Evolutionary conservation across 2,888 invertebrate genomes (phyloP).

Genomic region (Poecilobothrus nobilitatus): DNA sequence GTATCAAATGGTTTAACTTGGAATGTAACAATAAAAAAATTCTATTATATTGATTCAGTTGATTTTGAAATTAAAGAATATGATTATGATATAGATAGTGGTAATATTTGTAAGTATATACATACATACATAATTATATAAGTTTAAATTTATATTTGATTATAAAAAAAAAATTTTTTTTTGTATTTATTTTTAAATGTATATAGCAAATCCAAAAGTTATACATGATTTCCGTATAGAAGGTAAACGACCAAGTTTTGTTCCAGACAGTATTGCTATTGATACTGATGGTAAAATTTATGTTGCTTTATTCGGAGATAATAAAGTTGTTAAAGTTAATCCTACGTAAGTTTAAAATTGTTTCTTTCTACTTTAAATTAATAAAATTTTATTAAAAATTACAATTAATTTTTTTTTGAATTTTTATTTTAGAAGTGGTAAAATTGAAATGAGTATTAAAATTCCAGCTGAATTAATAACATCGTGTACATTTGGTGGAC

Average conservation of each 20-base stretch:
- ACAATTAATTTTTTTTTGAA: neutral
- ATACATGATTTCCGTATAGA: slow-evolving; percentile 51
- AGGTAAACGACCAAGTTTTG: slow-evolving; percentile 34
- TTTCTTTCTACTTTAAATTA: no score
- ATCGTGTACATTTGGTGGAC: slow-evolving; percentile 65
- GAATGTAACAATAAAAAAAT: slow-evolving; percentile 55
- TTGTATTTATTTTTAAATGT: slow-evolving; percentile 8
- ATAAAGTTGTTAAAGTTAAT: slow-evolving; percentile 46
- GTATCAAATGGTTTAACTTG: slow-evolving; percentile 75
- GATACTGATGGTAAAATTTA: slow-evolving; percentile 70
- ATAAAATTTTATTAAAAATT: neutral
- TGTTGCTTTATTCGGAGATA: slow-evolving; percentile 65
- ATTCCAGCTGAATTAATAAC: slow-evolving; percentile 65
- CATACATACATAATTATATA: neutral
- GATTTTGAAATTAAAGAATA: slow-evolving; percentile 59
- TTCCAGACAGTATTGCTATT: slow-evolving; percentile 71
- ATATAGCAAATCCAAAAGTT: slow-evolving; percentile 47
- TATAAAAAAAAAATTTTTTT: slow-evolving; percentile 8
- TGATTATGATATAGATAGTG: slow-evolving; percentile 61
- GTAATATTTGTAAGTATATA: slow-evolving; percentile 51
- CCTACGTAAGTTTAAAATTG: slow-evolving; percentile 37
- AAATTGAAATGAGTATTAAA: slow-evolving; percentile 50
- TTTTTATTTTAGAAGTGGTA: slow-evolving; percentile 37
- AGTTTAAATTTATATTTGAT: no score
- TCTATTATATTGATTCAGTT: slow-evolving; percentile 69